These are phyloP conservation scores for Pycnonotus jocosus DNA, from an alignment of 2,113 vertebrate genomes.

Conservation along the genomic window DNA sequence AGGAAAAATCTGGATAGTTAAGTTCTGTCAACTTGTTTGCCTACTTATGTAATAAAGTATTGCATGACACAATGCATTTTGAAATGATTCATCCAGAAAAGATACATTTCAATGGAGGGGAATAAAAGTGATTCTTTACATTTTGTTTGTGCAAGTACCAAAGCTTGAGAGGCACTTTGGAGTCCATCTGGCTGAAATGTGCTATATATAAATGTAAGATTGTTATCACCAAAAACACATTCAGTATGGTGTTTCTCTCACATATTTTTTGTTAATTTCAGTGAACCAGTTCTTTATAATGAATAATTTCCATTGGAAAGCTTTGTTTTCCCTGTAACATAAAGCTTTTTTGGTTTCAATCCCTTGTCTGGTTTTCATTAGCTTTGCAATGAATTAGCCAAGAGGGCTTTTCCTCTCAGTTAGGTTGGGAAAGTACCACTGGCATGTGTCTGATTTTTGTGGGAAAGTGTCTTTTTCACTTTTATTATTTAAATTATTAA, in stretches of 20 bases:
- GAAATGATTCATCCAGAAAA: conserved; percentile 11
- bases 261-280: conserved; percentile 73
- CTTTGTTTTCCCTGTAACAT: conserved; percentile 70
- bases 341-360: conserved; percentile 65
- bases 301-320: conserved; percentile 75
- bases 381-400: conserved; percentile 63
- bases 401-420: conserved; percentile 61
- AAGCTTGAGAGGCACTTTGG: conserved; percentile 48
- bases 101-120: conserved; percentile 8
- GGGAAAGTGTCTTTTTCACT: conserved; percentile 6
- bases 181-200: conserved; percentile 63
- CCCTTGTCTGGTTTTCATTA: conserved; percentile 74
- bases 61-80: neutral
- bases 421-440: conserved; percentile 54
- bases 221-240: conserved; percentile 67
- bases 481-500: conserved; percentile 7
- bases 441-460: conserved; percentile 36
- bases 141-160: conserved; percentile 34
- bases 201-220: conserved; percentile 60
- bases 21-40: neutral
- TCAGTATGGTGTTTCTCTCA: conserved; percentile 70
- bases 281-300: conserved; percentile 70
- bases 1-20: neutral
- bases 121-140: conserved; percentile 48
- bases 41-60: neutral